These are phyloP conservation scores for Nothobranchius furzeri DNA, from an alignment of 2,113 vertebrate species.

Conservation along the genomic window DNA sequence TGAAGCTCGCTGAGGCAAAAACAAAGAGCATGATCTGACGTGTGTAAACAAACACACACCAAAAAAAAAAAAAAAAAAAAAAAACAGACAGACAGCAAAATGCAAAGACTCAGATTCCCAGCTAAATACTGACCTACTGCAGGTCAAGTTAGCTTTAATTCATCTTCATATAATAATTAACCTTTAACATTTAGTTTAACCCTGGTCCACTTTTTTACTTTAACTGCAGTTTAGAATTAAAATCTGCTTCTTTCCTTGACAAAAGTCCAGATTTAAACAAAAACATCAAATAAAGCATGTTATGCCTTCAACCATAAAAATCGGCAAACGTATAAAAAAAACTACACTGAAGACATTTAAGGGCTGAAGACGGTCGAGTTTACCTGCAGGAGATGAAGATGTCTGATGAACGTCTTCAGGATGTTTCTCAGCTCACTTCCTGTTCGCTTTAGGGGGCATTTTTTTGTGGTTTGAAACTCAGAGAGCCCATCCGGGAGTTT, in stretches of 20 bases:
- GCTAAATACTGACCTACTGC: neutral
- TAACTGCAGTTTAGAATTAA: neutral
- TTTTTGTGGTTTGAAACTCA: constrained; percentile 26
- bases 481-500: constrained; percentile 17
- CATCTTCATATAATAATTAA: neutral
- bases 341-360: constrained; percentile 1
- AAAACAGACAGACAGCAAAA: neutral
- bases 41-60: constrained; percentile 21
- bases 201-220: neutral
- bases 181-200: too few species aligned
- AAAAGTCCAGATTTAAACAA: neutral
- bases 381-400: constrained; percentile 50
- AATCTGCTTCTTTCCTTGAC: neutral
- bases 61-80: too few species aligned
- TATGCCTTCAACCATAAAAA: too few species aligned
- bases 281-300: neutral
- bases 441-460: constrained; percentile 12
- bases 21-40: constrained; percentile 9
- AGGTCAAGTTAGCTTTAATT: neutral
- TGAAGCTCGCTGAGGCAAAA: neutral
- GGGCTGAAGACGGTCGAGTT: constrained; percentile 18
- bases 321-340: neutral
- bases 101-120: too few species aligned
- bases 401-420: constrained; percentile 17
- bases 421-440: constrained; percentile 26